A percentile compares a stretch with the other conserved stretches of the same genome.
phyloP scores from a whole-genome alignment of 2,113 vertebrate genomes.

The Taxidea taxus region DNA sequence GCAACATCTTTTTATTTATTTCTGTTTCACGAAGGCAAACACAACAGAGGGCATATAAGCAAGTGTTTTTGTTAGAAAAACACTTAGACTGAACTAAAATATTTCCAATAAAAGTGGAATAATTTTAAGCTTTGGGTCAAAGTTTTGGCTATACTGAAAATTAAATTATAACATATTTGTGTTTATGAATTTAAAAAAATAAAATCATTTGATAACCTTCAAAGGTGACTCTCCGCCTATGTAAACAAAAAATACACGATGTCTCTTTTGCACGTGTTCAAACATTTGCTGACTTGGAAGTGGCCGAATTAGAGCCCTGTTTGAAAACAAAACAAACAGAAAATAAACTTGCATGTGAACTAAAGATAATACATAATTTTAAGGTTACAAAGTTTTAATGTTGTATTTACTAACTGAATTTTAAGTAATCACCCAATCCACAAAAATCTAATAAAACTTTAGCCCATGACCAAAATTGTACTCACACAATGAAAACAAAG shows the following conservation, averaged over 20 bases:
- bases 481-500: neutral
- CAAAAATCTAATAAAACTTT: neutral
- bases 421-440: neutral
- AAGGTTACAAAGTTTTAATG: neutral
- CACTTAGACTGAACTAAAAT: neutral
- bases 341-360: neutral
- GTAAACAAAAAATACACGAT: constrained; percentile 94
- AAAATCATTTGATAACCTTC: constrained; percentile 88
- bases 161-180: neutral
- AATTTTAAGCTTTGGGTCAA: neutral
- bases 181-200: neutral
- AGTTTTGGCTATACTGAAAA: neutral
- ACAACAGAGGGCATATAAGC: neutral
- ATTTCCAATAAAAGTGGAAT: neutral
- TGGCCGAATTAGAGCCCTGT: constrained; percentile 92
- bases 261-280: constrained; percentile 93
- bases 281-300: constrained; percentile 98
- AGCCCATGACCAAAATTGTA: neutral
- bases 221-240: constrained; percentile 95
- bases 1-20: neutral
- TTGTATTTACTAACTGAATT: neutral
- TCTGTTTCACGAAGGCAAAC: neutral
- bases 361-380: neutral
- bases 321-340: constrained; percentile 34
- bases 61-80: neutral